Conservation (phyloP, 2,888 invertebrate genomes). For the Xestia sexstrigata region DNA sequence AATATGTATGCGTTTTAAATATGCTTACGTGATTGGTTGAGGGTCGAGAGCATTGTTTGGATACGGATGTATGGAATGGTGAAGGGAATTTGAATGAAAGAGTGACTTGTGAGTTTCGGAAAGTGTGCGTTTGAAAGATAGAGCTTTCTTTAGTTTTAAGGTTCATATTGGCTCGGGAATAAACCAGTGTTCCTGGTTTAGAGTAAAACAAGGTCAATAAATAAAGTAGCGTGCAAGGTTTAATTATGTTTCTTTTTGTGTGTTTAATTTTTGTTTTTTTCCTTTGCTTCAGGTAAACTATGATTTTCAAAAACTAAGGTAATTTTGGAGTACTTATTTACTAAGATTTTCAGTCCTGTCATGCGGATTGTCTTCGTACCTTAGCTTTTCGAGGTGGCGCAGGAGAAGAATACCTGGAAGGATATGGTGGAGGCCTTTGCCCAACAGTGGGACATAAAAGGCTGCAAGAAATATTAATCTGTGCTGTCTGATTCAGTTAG, state of each 20-base stretch:
- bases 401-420: too few relatives aligned
- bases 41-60: slow-evolving; percentile 35
- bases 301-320: not conserved
- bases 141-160: not conserved
- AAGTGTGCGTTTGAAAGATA: not conserved
- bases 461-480: too few relatives aligned
- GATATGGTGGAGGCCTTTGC: too few relatives aligned
- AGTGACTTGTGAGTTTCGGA: not conserved
- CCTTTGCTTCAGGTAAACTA: not conserved
- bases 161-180: not conserved
- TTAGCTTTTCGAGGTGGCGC: too few relatives aligned
- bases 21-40: slow-evolving; percentile 29
- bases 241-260: not conserved
- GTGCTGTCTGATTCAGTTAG: not conserved
- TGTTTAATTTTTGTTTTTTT: not conserved
- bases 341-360: not conserved
- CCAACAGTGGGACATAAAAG: too few relatives aligned
- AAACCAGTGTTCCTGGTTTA: not conserved
- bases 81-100: slow-evolving; percentile 24
- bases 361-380: not conserved
- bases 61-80: slow-evolving; percentile 11
- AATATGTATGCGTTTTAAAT: slow-evolving; percentile 40
- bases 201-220: not conserved
- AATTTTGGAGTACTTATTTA: not conserved
- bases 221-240: not conserved